These are phyloP conservation scores for Phoeniculus purpureus DNA, from an alignment of 2,797 vertebrate genomes.

Conservation along the genomic window DNA sequence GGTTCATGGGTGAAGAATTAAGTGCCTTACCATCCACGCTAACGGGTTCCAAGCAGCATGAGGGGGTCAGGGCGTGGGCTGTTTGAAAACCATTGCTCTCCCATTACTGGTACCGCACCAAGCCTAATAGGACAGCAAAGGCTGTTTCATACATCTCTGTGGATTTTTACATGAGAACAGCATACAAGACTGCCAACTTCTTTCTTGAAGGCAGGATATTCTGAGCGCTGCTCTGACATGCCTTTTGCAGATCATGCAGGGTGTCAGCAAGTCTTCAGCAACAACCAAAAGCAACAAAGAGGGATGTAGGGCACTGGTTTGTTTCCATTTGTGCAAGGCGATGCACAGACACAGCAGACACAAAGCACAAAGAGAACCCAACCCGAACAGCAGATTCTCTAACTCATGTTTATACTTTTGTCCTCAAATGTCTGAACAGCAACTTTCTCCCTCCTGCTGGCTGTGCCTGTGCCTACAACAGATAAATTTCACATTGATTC, in stretches of 20 bases:
- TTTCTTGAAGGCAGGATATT: background rate
- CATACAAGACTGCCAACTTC: background rate
- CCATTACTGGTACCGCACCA: background rate
- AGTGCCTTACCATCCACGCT: background rate
- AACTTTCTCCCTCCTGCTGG: background rate
- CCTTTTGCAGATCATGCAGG: background rate
- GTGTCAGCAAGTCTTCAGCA: background rate
- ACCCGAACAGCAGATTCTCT: background rate
- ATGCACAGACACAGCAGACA: background rate
- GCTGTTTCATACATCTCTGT: background rate
- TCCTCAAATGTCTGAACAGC: background rate
- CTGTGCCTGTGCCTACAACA: background rate
- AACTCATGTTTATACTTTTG: background rate
- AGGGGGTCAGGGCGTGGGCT: background rate
- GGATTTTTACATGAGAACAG: background rate
- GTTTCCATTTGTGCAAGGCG: background rate
- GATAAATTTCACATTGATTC: background rate
- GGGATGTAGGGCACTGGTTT: background rate
- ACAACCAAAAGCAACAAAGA: background rate
- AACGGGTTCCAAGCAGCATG: background rate
- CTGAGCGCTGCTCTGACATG: background rate
- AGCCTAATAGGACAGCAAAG: background rate
- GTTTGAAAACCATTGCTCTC: background rate
- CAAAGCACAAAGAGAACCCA: background rate
- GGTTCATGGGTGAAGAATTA: background rate